phyloP scores from a whole-genome alignment of 2,797 vertebrate species.

The Pseudochirops corinnae region DNA sequence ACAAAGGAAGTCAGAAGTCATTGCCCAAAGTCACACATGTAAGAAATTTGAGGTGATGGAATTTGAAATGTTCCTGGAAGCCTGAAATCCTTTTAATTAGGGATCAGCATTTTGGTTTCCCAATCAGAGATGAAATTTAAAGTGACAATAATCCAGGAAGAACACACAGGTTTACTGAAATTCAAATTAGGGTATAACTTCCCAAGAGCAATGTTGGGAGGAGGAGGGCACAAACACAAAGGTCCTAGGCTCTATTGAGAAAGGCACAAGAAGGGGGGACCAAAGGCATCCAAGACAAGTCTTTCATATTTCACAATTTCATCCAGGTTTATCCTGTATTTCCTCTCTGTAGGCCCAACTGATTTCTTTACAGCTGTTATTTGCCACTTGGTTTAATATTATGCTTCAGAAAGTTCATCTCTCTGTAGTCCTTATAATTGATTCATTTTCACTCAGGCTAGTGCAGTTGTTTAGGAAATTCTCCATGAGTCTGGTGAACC shows the following conservation, averaged over 20 bases:
- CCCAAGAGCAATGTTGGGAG: background rate
- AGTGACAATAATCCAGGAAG: background rate
- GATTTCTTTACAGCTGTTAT: background rate
- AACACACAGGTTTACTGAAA: background rate
- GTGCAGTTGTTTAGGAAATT: background rate
- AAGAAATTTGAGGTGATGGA: background rate
- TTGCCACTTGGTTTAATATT: background rate
- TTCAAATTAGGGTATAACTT: background rate
- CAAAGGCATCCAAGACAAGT: background rate
- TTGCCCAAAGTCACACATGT: background rate
- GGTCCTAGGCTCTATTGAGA: background rate
- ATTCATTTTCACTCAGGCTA: background rate
- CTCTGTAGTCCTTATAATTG: background rate
- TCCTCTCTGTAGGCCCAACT: background rate
- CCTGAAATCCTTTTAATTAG: background rate
- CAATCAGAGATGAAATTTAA: background rate
- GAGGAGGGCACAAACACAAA: background rate
- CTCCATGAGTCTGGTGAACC: background rate
- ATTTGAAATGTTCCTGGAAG: background rate
- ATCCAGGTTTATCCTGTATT: background rate
- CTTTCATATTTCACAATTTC: background rate
- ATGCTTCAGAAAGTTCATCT: background rate
- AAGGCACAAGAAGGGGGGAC: background rate
- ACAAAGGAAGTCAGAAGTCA: background rate
- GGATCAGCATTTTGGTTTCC: background rate